phyloP scores from a whole-genome alignment of 1,140 invertebrate species.

The Pomacea maculata region DNA sequence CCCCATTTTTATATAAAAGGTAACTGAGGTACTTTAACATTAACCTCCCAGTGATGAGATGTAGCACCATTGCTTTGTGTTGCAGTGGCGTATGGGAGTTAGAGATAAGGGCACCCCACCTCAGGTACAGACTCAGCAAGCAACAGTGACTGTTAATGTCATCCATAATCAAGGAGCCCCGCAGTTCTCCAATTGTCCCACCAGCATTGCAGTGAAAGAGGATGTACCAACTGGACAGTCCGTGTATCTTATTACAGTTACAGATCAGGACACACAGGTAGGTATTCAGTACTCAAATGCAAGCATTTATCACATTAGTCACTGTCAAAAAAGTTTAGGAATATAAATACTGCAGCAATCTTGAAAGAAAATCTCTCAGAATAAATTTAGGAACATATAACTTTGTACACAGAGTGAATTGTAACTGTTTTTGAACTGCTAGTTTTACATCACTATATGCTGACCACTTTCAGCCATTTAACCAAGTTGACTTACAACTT shows the following conservation, averaged over 20 bases:
- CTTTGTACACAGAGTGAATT: too few relatives aligned
- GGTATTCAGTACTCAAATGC: not conserved
- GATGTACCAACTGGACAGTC: not conserved
- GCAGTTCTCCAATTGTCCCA: constrained; percentile 24
- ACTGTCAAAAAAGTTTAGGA: too few relatives aligned
- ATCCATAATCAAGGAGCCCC: constrained; percentile 29
- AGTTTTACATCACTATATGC: not conserved
- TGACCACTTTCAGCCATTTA: constrained; percentile 28
- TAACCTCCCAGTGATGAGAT: not conserved
- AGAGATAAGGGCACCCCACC: constrained; percentile 35
- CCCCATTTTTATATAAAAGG: too few relatives aligned
- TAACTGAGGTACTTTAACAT: not conserved
- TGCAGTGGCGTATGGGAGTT: constrained; percentile 32
- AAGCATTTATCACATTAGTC: too few relatives aligned
- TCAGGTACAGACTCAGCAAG: not conserved
- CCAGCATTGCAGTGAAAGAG: not conserved
- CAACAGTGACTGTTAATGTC: constrained; percentile 32
- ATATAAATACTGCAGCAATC: too few relatives aligned
- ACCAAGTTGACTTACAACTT: constrained; percentile 25
- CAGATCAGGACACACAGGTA: not conserved
- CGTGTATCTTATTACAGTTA: not conserved
- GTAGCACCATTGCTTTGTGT: not conserved
- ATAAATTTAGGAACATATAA: too few relatives aligned
- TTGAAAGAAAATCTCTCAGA: too few relatives aligned
- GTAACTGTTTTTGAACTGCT: not conserved